Base-by-base conservation (phyloP, 2,888 invertebrate species). In the Zaprionus lineosus region DNA sequence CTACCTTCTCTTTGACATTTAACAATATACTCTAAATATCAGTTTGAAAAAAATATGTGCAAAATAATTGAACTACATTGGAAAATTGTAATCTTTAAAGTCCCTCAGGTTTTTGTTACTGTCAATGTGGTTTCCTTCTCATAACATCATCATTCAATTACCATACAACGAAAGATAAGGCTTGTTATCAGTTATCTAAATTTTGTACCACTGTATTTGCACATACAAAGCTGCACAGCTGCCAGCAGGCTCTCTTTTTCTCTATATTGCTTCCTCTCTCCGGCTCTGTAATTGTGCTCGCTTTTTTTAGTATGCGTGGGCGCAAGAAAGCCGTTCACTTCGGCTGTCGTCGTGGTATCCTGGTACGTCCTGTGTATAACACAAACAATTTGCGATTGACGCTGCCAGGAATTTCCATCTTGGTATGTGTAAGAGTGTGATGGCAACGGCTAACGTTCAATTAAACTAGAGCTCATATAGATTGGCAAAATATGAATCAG, bases 281-380 rank as follows among this genome's bases (percentile, higher is more conserved):
- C 37, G 31, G 4, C 29, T 34, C 29, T 51, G 14, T 11, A 2
- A 4, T 14, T 36, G 55, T 37, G 31, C 19, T 33, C 16, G 28
- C 31, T 34, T 15, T 44, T 11, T 14, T 43, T 56, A 29, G 11
- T 39, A 26, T 74, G 76, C 77, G 79, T 76, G 76, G 78, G 77
- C 71, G 79, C 76, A 78, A 66, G 60, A 39, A 50, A 56, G 16
- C 24, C 41, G 34, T 34, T 26, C n/a, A 19, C 8, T 37, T 33
- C 19, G 15, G 43, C 28, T 24, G 43, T 37, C 6, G 50, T 12
- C 19, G 37, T 56, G 26, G 36, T 58, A 44, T 52, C 26, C 60
- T 31, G 47, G 47, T 51, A 56, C 43, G 74, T 72, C 66, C 77
- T 78, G 77, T 78, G 78, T 78, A 78, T 78, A 78, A 75, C 71